Conservation (phyloP, 1,140 invertebrate species). For the Eubasilissa regina region DNA sequence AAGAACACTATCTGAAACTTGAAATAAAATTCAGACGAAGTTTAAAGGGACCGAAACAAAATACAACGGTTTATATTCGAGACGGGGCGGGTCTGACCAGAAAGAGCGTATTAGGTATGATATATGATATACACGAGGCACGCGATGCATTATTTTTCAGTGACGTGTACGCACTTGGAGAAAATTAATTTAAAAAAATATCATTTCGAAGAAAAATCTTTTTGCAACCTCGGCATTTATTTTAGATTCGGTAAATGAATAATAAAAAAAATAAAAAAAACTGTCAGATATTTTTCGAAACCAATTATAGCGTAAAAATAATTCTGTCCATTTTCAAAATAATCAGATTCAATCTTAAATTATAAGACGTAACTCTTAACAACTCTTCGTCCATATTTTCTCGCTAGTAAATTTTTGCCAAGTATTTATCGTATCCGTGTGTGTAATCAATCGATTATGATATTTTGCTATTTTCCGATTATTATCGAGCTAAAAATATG, state of each 20-base stretch:
- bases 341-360: constrained; percentile 21
- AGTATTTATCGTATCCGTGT: background rate
- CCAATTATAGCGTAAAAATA: constrained; percentile 39
- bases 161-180: too few relatives aligned
- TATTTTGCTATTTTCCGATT: constrained; percentile 15
- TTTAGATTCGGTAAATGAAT: constrained; percentile 17
- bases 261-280: background rate
- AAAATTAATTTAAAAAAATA: too few relatives aligned
- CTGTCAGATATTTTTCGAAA: constrained; percentile 37
- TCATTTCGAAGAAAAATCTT: too few relatives aligned
- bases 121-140: too few relatives aligned
- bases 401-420: constrained; percentile 18
- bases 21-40: too few relatives aligned
- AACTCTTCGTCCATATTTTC: constrained; percentile 37
- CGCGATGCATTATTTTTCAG: too few relatives aligned
- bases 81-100: too few relatives aligned
- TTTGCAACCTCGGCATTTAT: background rate
- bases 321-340: constrained; percentile 39
- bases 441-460: background rate
- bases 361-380: background rate
- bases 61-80: too few relatives aligned
- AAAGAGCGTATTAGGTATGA: too few relatives aligned
- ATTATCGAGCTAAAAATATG: background rate
- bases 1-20: too few relatives aligned
- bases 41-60: too few relatives aligned